Conservation (phyloP, 2,113 vertebrate genomes). For the Sciurus niger region DNA sequence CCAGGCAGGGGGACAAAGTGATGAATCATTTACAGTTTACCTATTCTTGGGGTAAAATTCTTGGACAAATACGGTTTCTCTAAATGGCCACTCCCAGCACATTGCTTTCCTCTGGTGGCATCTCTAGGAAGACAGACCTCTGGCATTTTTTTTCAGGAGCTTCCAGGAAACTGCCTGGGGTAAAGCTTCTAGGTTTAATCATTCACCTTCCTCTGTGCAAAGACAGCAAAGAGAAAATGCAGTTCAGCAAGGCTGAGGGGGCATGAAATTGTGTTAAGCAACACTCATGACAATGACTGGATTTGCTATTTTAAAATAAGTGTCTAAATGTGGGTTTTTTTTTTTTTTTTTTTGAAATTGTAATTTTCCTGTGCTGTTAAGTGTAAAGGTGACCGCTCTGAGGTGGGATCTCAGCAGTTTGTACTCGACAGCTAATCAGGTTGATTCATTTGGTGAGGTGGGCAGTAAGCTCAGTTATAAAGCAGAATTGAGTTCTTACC, state of each 20-base stretch:
- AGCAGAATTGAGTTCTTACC: constrained; percentile 75
- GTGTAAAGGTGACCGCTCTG: constrained; percentile 89
- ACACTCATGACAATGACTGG: constrained; percentile 77
- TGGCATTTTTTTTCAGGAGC: not conserved
- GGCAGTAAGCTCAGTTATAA: constrained; percentile 66
- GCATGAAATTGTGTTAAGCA: constrained; percentile 85
- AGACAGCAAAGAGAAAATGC: constrained; percentile 68
- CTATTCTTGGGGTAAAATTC: not conserved
- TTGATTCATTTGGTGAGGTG: constrained; percentile 85
- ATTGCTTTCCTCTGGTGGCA: not conserved
- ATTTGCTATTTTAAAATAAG: constrained; percentile 85
- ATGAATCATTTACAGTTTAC: not conserved
- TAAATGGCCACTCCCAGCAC: not conserved
- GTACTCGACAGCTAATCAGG: constrained; percentile 88
- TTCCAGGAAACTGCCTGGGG: not conserved
- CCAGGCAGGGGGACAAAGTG: not conserved
- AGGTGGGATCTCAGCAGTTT: constrained; percentile 78
- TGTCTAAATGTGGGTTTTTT: constrained; percentile 77
- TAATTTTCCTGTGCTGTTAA: constrained; percentile 89
- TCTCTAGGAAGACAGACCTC: not conserved
- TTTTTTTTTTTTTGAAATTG: constrained; percentile 74
- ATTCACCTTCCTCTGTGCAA: constrained; percentile 17
- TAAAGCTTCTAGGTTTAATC: constrained; percentile 64
- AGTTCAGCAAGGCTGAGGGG: constrained; percentile 75
- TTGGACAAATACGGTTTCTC: not conserved